Evolutionary conservation across 1,140 invertebrate species (phyloP), one percentile per base, ranked within the genome.

Genomic region (Tenebrio molitor): DNA sequence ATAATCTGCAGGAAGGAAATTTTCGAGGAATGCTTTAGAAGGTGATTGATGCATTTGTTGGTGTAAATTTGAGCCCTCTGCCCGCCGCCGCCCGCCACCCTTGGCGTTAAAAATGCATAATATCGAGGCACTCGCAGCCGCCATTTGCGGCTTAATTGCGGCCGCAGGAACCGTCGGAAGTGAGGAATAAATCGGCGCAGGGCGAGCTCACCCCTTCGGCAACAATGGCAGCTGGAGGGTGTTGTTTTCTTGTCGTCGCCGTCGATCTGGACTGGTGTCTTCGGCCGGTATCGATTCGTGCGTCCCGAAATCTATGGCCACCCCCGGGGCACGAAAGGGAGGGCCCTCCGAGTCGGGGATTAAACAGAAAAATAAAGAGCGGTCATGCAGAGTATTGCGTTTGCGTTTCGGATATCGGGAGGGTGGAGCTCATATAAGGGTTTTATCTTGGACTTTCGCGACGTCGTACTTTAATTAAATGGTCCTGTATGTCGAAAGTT

Each of bases 351-450:
- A 53, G 10, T 53, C 19, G 0, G 12, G n/a, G 50, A 58, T 58
- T 58, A 58, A 29, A 25, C 21, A 29, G 50, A 58, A 58, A 58
- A 58, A 58, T 58, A 58, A 58, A 58, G 50, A 58, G 50, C 21
- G 50, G 50, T 58, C 50, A 58, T 50, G 44, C 10, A 50, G 19
- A 58, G 50, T 58, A 58, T 58, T 58, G 15, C 50, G 23, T 58
- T 58, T 58, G 50, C 50, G 29, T 58, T 58, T 58, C 21, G 23
- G 21, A 58, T 58, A 12, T 58, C 12, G n/a, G 8, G 50, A 12
- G n/a, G n/a, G 12, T 5, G n/a, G n/a, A 39, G 12, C 12, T n/a
- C 7, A 7, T 39, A 39, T 39, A 2, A 5, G 4, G 12, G 36
- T 8, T 29, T 7, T 39, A 39, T 39, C 2, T 7, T 39, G n/a